Evolutionary conservation across 2,888 invertebrate species (phyloP), one percentile per base, ranked within the genome.

Genomic region (Trichopria drosophilae): DNA sequence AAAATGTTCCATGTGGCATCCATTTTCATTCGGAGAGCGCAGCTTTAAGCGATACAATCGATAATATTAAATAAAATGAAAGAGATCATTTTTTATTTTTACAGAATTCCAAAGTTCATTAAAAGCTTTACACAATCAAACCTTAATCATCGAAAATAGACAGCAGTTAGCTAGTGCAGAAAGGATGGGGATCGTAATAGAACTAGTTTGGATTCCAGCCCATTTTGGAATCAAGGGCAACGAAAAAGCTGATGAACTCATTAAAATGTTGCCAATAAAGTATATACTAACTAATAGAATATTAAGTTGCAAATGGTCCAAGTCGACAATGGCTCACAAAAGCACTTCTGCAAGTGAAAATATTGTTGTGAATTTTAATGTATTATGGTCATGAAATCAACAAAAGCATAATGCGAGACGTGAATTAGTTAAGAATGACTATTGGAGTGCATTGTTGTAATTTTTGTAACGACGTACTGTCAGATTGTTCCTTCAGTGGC

Each of bases 121-220:
- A 4, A 31, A n/a, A 12, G 50, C 54, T 1, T 18, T 36, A 0
- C 6, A 36, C 16, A 24, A 45, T 4, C 31, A 41, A 5, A 5
- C 10, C 15, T 26, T 42, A 9, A 36, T 41, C 1, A 3, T 12
- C 39, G 2, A 48, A 26, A 23, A 23, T 39, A 5, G 12, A 15
- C n/a, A 37, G 32, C 39, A 46, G 26, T 10, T 44, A 1, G 43
- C 13, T 20, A 15, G 26, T 2, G 19, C 50, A 3, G 6, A 39
- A 5, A 19, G 22, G 15, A 4, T 9, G 1, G 12, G 31, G 2
- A 45, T 44, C 13, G 15, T 10, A 1, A 29, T 57, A 7, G 32
- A 43, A 23, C 28, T 58, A 5, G 39, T 51, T 4, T 59, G 60
- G 58, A 40, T 59, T 12, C 57, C 56, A 0, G 35, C 54, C 5